Evolutionary conservation across 2,113 vertebrate genomes (phyloP).

Genomic region (Xenus cinereus): DNA sequence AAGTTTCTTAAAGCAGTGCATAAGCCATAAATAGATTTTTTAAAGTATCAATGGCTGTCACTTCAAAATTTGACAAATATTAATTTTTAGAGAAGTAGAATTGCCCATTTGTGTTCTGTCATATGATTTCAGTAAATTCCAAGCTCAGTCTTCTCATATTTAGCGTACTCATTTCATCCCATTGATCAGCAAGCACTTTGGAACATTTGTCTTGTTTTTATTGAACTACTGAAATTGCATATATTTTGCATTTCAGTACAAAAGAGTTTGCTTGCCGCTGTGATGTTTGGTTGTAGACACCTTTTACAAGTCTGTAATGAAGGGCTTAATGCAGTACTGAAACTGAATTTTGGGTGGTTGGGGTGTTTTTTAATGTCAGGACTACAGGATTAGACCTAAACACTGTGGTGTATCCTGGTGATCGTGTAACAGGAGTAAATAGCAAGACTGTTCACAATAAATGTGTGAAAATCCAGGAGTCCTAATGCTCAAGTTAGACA

Average conservation of each 20-base stretch:
- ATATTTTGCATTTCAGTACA: neutral
- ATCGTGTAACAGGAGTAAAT: neutral
- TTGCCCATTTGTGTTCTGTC: neutral
- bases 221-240: neutral
- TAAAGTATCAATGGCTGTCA: neutral
- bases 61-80: slow-evolving; percentile 23
- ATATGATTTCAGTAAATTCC: neutral
- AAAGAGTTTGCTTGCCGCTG: neutral
- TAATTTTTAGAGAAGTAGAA: neutral
- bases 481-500: neutral
- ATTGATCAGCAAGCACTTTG: neutral
- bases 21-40: neutral
- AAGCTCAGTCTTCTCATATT: neutral
- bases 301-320: neutral
- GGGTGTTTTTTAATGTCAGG: neutral
- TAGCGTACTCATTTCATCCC: neutral
- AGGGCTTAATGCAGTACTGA: neutral
- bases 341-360: neutral
- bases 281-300: neutral
- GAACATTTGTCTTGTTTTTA: neutral
- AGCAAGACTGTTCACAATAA: neutral
- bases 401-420: neutral
- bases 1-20: neutral
- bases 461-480: neutral
- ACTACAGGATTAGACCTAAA: neutral